Conservation (phyloP, 2,797 vertebrate species). For the Sebastes miniatus region DNA sequence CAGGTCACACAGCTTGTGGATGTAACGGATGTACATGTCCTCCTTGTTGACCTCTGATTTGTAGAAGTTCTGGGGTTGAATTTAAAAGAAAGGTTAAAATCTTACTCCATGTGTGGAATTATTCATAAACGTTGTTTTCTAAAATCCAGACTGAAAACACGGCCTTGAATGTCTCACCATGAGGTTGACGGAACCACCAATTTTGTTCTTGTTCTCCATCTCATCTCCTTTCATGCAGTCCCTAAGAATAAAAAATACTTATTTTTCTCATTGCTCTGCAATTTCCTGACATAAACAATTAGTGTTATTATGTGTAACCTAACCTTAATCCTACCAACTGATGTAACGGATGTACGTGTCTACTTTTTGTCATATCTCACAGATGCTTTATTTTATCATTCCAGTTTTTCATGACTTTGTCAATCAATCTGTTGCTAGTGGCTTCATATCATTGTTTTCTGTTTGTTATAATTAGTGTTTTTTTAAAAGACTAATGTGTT, state of each 20-base stretch:
- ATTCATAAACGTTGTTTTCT: neutral
- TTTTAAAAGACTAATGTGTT: too few species aligned
- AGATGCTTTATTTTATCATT: too few species aligned
- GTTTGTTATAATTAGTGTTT: too few species aligned
- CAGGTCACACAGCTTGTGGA: slow-evolving; percentile 98
- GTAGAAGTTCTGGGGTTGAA: slow-evolving; percentile 92
- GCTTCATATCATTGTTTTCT: too few species aligned
- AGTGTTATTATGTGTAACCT: neutral
- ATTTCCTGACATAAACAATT: neutral
- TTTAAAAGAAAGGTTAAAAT: neutral
- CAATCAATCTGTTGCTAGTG: too few species aligned
- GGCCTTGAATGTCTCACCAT: slow-evolving; percentile 85
- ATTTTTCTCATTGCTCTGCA: neutral
- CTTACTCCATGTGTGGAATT: neutral
- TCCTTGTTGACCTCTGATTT: slow-evolving; percentile 99
- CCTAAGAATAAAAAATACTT: slow-evolving; percentile 71
- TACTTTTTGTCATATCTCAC: too few species aligned
- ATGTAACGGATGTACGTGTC: too few species aligned
- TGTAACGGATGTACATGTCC: slow-evolving; percentile 99
- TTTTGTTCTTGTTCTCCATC: slow-evolving; percentile 94
- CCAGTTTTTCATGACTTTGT: too few species aligned
- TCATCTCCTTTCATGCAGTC: slow-evolving; percentile 99
- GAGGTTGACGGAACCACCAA: slow-evolving; percentile 95
- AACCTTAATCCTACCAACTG: neutral
- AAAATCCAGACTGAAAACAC: neutral